Evolutionary conservation across 2,113 vertebrate species (phyloP).

Genomic region (Leptosomus discolor): DNA sequence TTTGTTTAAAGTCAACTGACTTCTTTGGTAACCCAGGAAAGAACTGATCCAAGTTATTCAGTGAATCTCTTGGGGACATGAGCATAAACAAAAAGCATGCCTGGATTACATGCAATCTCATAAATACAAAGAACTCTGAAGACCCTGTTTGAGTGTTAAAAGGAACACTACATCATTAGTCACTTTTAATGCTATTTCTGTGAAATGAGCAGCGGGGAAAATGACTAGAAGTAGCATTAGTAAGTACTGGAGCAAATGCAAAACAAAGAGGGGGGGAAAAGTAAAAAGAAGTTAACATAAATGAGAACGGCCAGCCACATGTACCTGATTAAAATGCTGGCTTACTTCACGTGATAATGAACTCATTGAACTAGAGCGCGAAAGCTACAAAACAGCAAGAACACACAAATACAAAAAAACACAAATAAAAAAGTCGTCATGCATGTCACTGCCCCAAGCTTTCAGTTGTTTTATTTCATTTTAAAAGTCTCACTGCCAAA

Average conservation of each 20-base stretch:
- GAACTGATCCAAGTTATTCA: background rate
- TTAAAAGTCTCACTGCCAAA: background rate
- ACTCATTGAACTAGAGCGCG: constrained; percentile 97
- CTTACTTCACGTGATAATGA: constrained; percentile 97
- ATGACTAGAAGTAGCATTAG: constrained; percentile 45
- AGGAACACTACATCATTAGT: constrained; percentile 40
- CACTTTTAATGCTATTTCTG: background rate
- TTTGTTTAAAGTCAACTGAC: background rate
- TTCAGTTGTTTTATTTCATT: constrained; percentile 3
- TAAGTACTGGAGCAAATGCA: background rate
- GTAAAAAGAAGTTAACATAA: background rate
- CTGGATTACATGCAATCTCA: constrained; percentile 20
- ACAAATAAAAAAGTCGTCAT: constrained; percentile 72
- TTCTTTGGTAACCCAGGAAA: background rate
- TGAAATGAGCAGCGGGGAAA: background rate
- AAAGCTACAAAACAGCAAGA: constrained; percentile 89
- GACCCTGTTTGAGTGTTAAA: constrained; percentile 39
- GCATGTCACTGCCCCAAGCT: constrained; percentile 67
- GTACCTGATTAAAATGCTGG: constrained; percentile 98
- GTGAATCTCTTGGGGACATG: background rate
- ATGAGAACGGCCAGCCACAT: constrained; percentile 75
- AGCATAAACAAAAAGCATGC: constrained; percentile 43
- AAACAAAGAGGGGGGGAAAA: background rate
- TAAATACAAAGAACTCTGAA: background rate
- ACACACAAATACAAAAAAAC: constrained; percentile 77